phyloP scores from a whole-genome alignment of 2,797 vertebrate genomes.

The Synanceia verrucosa region DNA sequence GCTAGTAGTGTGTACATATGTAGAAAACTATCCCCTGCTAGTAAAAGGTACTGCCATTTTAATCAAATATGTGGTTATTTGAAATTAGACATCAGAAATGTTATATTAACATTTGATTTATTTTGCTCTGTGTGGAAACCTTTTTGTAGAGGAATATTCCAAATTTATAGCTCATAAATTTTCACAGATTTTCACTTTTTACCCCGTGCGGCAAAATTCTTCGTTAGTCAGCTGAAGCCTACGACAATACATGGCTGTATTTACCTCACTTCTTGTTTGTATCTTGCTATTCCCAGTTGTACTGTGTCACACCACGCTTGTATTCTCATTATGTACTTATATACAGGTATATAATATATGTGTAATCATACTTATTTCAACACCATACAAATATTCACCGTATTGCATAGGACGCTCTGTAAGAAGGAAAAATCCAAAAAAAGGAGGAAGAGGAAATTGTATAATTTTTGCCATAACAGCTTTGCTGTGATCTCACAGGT shows the following conservation, averaged over 20 bases:
- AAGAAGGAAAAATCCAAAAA: slow-evolving; percentile 15
- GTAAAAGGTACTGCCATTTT: slow-evolving; percentile 62
- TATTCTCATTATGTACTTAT: slow-evolving; percentile 45
- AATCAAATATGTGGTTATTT: slow-evolving; percentile 66
- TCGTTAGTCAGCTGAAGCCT: slow-evolving; percentile 61
- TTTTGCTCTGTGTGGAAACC: slow-evolving; percentile 58
- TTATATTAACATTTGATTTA: slow-evolving; percentile 83
- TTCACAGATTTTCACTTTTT: slow-evolving; percentile 29
- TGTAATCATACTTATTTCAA: slow-evolving; percentile 35
- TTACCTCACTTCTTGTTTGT: slow-evolving; percentile 58
- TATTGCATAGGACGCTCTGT: slow-evolving; percentile 35
- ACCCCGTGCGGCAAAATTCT: slow-evolving; percentile 28
- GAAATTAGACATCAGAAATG: slow-evolving; percentile 73
- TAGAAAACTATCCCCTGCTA: slow-evolving; percentile 69
- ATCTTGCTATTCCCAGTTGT: slow-evolving; percentile 18
- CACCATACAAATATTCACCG: slow-evolving; percentile 23
- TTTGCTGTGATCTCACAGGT: slow-evolving; percentile 26
- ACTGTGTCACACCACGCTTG: slow-evolving; percentile 45
- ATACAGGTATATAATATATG: background rate
- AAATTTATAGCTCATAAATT: slow-evolving; percentile 51
- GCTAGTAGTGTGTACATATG: slow-evolving; percentile 76
- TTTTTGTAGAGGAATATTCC: slow-evolving; percentile 63
- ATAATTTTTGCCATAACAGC: slow-evolving; percentile 21
- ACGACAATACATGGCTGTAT: slow-evolving; percentile 47
- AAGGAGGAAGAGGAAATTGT: slow-evolving; percentile 2